These are phyloP conservation scores for Beris chalybata DNA, from an alignment of 2,888 invertebrate species.

Conservation along the genomic window DNA sequence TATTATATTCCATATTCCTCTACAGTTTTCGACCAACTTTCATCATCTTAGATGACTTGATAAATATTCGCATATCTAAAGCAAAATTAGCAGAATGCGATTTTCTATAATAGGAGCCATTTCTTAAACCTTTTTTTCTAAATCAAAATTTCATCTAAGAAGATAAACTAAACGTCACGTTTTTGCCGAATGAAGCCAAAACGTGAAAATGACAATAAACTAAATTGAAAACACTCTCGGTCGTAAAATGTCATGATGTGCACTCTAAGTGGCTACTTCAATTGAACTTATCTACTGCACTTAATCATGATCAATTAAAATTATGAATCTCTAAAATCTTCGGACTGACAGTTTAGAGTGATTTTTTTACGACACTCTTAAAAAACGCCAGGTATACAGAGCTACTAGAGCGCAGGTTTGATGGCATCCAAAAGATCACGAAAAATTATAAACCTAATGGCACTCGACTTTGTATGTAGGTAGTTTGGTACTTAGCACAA, in stretches of 20 bases:
- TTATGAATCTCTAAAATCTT: slow-evolving; percentile 1
- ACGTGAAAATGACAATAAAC: too few species aligned
- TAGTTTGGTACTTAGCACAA: background rate
- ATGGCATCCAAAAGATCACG: slow-evolving; percentile 16
- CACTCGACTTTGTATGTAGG: slow-evolving; percentile 17
- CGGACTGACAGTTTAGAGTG: slow-evolving; percentile 19
- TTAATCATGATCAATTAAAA: slow-evolving; percentile 23
- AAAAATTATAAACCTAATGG: slow-evolving; percentile 25
- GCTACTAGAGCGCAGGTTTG: slow-evolving; percentile 11
- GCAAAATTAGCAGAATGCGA: too few species aligned
- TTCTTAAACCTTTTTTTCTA: too few species aligned
- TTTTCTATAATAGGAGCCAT: too few species aligned
- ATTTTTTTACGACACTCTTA: slow-evolving; percentile 20
- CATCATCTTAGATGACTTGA: too few species aligned
- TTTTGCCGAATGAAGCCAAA: too few species aligned
- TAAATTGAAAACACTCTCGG: too few species aligned
- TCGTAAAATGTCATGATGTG: background rate
- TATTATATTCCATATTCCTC: too few species aligned
- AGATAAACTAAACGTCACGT: too few species aligned
- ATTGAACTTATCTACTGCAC: slow-evolving; percentile 17
- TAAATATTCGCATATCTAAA: too few species aligned
- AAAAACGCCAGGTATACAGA: background rate
- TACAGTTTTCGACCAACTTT: too few species aligned
- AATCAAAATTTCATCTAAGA: too few species aligned
- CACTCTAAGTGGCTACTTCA: slow-evolving; percentile 16